A percentile compares a stretch with the other conserved stretches of the same genome.
These are phyloP conservation scores for Brassicogethes aeneus DNA, from an alignment of 2,888 invertebrate genomes.

Conservation along the genomic window DNA sequence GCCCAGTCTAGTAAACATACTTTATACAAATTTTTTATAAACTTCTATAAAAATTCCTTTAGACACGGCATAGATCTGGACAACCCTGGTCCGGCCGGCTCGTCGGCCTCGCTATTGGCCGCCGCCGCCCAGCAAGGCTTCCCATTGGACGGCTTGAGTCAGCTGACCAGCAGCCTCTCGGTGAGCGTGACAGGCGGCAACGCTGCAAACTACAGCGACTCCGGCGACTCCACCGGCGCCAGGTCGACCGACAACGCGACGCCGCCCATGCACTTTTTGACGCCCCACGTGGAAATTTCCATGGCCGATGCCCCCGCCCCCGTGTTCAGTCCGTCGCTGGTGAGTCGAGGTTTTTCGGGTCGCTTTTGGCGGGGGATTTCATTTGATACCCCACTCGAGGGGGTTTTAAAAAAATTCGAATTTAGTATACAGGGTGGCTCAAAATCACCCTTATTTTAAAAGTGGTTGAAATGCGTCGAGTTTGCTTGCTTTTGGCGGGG, in stretches of 20 bases:
- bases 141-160: slow-evolving; percentile 42
- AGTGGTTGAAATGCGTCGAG: no score
- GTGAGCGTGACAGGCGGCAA: slow-evolving; percentile 44
- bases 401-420: no score
- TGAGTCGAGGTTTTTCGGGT: no score
- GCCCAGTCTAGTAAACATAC: no score
- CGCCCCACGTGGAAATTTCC: slow-evolving; percentile 86
- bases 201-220: slow-evolving; percentile 68
- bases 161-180: slow-evolving; percentile 53
- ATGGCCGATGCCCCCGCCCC: slow-evolving; percentile 75
- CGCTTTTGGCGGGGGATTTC: no score
- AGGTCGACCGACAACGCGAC: slow-evolving; percentile 80
- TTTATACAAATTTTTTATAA: no score
- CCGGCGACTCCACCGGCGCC: slow-evolving; percentile 72
- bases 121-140: slow-evolving; percentile 45
- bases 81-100: slow-evolving; percentile 76
- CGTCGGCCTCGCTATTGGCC: slow-evolving; percentile 66
- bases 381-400: no score
- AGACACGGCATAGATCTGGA: slow-evolving; percentile 86
- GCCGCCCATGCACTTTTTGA: slow-evolving; percentile 84
- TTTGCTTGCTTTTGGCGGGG: not conserved
- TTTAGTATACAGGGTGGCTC: no score
- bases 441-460: no score
- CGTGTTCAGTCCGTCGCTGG: slow-evolving; percentile 48
- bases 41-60: no score